Evolutionary conservation across 2,797 vertebrate species (phyloP).

Genomic region (Gymnocypris eckloni): DNA sequence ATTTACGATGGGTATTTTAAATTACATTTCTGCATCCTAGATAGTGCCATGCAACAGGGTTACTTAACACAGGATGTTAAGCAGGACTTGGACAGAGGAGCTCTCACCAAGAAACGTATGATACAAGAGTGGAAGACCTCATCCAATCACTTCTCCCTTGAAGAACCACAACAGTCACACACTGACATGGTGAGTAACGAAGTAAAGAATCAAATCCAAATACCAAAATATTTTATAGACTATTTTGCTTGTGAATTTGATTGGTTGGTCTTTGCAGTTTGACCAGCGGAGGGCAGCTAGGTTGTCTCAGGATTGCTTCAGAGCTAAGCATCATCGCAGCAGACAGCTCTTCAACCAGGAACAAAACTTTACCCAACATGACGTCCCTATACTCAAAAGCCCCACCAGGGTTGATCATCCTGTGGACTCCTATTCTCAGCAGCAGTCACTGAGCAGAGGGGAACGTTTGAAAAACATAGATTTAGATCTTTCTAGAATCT

Average conservation of each 20-base stretch:
- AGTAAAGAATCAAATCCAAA: not conserved
- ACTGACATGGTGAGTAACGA: conserved; percentile 64
- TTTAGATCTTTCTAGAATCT: conserved; percentile 53
- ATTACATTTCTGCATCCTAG: conserved; percentile 29
- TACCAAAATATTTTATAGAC: not conserved
- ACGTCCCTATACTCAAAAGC: conserved; percentile 8
- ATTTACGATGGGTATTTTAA: not conserved
- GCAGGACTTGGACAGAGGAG: conserved; percentile 27
- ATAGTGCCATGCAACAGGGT: conserved; percentile 10
- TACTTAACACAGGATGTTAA: not conserved
- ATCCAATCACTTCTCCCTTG: conserved; percentile 43
- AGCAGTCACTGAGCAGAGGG: conserved; percentile 48
- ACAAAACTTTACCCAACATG: not conserved
- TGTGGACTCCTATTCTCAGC: conserved; percentile 46
- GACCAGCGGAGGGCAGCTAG: conserved; percentile 21
- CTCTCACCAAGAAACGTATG: conserved; percentile 53
- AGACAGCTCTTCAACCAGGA: conserved; percentile 15
- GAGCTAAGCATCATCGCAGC: conserved; percentile 15
- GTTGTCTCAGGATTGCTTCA: conserved; percentile 15
- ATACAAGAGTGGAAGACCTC: conserved; percentile 58
- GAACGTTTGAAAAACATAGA: conserved; percentile 30
- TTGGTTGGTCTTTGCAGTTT: conserved; percentile 43
- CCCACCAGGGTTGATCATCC: conserved; percentile 50
- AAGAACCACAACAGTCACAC: conserved; percentile 38
- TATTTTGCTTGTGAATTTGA: not conserved